phyloP scores from a whole-genome alignment of 2,888 invertebrate species.

The Atrina japonica region DNA sequence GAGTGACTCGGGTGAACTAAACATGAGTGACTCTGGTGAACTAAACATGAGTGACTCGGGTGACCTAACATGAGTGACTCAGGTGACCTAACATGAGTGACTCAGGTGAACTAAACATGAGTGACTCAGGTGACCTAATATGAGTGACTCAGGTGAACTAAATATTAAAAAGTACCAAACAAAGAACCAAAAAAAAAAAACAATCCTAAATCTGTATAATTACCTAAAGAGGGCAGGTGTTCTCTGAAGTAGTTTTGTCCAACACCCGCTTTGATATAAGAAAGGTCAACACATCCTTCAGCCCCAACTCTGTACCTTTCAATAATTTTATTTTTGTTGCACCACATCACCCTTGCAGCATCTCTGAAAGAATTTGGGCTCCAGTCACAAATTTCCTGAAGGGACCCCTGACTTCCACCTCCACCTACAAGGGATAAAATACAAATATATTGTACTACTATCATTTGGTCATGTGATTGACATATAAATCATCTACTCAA shows the following conservation, averaged over 20 bases:
- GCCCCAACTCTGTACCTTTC: constrained; percentile 54
- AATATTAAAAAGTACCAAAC: no score
- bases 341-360: constrained; percentile 50
- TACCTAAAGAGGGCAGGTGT: constrained; percentile 55
- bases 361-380: not conserved
- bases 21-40: no score
- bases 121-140: no score
- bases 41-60: no score
- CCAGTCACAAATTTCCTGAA: constrained; percentile 24
- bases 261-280: constrained; percentile 34
- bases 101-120: no score
- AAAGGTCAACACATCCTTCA: constrained; percentile 52
- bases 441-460: no score
- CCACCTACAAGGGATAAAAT: not conserved
- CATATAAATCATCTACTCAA: no score
- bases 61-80: no score
- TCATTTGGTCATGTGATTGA: no score
- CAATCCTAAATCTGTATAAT: constrained; percentile 3
- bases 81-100: no score
- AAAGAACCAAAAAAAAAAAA: not conserved
- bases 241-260: constrained; percentile 49
- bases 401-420: constrained; percentile 1
- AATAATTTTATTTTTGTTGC: constrained; percentile 46
- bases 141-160: no score
- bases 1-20: no score